phyloP scores from a whole-genome alignment of 2,888 invertebrate genomes.

The Aleiodes leptofemur region DNA sequence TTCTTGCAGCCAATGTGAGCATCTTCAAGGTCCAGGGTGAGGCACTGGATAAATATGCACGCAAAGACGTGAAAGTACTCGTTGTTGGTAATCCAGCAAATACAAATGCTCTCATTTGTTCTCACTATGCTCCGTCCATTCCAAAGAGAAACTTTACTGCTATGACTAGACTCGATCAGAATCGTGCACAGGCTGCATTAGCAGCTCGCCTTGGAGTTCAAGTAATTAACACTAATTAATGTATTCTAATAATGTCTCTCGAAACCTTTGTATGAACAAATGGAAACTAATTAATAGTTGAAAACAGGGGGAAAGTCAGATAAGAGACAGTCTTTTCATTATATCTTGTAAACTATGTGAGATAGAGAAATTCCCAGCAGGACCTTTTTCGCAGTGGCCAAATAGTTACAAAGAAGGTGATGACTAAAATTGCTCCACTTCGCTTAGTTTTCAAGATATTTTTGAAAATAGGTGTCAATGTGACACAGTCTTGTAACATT shows the following conservation, averaged over 20 bases:
- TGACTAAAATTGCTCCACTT: no score
- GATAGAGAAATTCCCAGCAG: no score
- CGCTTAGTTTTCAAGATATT: no score
- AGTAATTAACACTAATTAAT: slow-evolving; percentile 55
- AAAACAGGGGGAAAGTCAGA: no score
- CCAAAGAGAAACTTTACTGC: slow-evolving; percentile 97
- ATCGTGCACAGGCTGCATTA: slow-evolving; percentile 94
- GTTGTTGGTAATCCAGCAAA: slow-evolving; percentile 99
- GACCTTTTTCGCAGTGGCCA: no score
- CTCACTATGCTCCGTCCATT: slow-evolving; percentile 96
- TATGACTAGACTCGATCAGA: slow-evolving; percentile 98
- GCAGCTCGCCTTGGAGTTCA: slow-evolving; percentile 81
- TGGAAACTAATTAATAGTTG: no score
- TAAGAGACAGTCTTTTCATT: no score
- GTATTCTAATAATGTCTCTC: background rate
- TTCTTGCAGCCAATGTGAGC: slow-evolving; percentile 97
- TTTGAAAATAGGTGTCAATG: no score
- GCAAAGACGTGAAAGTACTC: slow-evolving; percentile 94
- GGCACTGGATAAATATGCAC: slow-evolving; percentile 92
- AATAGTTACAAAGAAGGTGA: no score
- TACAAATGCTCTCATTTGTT: slow-evolving; percentile 97
- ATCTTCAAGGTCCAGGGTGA: slow-evolving; percentile 98
- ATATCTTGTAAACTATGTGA: no score
- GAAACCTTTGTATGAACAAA: no score
- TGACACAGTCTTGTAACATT: no score